Base-by-base conservation (phyloP, 35 echinoderm and acorn worm species). In the Chiridota heheva region DNA sequence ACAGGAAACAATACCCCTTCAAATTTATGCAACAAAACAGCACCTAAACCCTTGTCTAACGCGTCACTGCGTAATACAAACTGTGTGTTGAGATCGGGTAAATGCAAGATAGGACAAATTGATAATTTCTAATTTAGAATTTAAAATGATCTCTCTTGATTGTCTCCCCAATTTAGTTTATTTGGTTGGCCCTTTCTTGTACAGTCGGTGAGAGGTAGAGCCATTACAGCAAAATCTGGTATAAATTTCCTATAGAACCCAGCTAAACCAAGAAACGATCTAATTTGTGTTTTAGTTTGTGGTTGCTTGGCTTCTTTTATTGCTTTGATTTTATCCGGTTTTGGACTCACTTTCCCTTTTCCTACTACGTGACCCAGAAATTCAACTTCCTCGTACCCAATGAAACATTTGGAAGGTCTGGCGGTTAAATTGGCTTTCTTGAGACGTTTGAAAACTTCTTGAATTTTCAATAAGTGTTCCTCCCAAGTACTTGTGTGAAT, bases 181-280 rank as follows among this genome's bases (percentile, higher is more conserved):
- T 72, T 84, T 3, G 82, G 66, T 41, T 58, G n/a, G 1, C 82
- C 64, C 37, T 73, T 84, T 12, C 26, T 72, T 4, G 82, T 84
- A 40, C 34, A 49, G 18, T 72, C 27, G 6, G 82, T 73, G 8
- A 84, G 28, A 2, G 82, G 82, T 16, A n/a, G 29, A 0, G 82
- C 82, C 13, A 59, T 73, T 0, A 32, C 25, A 15, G 82, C 65
- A 60, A 84, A 84, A 20, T 84, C 20, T 5, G 31, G 37, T 31
- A 84, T 73, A 36, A 84, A 84, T n/a, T 71, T 71, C 2, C 82
- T 15, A 38, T 84, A 84, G 20, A 58, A 84, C 7, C 77, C 39
- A 7, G 42, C 82, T 26, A 82, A 13, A 27, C 63, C 62, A 1
- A 82, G 24, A 84, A 84, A 1, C n/a, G 82, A 71, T 32, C 48